Evolutionary conservation across 2,797 vertebrate species (phyloP).

Genomic region (Semotilus atromaculatus): DNA sequence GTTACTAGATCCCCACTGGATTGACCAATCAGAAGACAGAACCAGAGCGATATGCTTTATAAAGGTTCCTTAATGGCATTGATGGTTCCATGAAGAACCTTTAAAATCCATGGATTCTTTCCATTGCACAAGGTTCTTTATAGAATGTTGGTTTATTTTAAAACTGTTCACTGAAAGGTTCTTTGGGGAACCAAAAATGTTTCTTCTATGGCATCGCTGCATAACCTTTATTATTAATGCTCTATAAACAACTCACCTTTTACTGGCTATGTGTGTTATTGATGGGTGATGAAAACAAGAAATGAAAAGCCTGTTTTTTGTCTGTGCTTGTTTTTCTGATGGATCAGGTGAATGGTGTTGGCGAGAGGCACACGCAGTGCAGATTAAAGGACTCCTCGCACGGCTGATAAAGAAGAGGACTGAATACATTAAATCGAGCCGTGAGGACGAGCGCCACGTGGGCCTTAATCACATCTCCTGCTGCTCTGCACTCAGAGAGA

Average conservation of each 20-base stretch:
- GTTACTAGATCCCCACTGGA: not conserved
- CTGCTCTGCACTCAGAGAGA: conserved; percentile 42
- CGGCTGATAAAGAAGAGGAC: conserved; percentile 21
- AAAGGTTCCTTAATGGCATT: too few species aligned
- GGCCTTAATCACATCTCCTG: conserved; percentile 58
- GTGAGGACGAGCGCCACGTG: conserved; percentile 50
- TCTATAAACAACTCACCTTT: not conserved
- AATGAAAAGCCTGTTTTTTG: not conserved
- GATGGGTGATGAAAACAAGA: not conserved
- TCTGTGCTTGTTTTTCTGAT: not conserved
- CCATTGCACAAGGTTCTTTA: not conserved
- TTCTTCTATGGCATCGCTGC: too few species aligned
- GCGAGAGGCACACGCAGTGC: conserved; percentile 43
- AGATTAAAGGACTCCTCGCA: conserved; percentile 55
- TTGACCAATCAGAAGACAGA: not conserved
- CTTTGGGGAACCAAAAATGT: too few species aligned
- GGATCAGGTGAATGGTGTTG: conserved; percentile 25
- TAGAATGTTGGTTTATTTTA: not conserved
- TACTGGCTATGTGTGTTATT: not conserved
- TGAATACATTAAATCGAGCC: conserved; percentile 57
- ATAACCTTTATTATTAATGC: not conserved
- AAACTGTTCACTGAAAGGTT: not conserved
- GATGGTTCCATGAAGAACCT: too few species aligned
- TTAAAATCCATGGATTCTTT: not conserved
- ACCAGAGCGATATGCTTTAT: not conserved